phyloP scores from a whole-genome alignment of 2,113 vertebrate species.

The Verasper variegatus region DNA sequence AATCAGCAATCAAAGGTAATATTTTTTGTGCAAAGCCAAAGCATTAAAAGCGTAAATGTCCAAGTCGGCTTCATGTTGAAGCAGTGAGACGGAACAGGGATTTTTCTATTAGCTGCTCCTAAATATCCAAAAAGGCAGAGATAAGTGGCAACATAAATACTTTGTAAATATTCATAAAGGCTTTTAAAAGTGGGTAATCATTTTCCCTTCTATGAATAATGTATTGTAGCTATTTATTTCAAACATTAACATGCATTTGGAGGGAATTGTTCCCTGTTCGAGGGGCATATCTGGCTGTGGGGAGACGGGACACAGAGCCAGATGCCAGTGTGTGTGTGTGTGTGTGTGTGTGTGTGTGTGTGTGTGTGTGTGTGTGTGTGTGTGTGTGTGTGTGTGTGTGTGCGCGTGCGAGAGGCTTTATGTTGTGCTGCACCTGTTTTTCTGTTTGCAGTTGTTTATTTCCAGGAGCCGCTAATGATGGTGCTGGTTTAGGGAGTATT shows the following conservation, averaged over 20 bases:
- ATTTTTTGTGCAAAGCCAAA: slow-evolving; percentile 30
- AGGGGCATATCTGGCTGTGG: slow-evolving; percentile 57
- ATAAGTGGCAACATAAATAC: slow-evolving; percentile 63
- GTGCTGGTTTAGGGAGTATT: slow-evolving; percentile 21
- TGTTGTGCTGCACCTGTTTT: slow-evolving; percentile 17
- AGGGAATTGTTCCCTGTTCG: slow-evolving; percentile 62
- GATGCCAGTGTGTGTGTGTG: slow-evolving; percentile 15
- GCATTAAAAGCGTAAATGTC: slow-evolving; percentile 35
- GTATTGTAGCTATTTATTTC: slow-evolving; percentile 74
- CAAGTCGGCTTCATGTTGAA: slow-evolving; percentile 23
- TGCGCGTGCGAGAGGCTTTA: not conserved
- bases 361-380: no score
- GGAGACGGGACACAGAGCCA: slow-evolving; percentile 48
- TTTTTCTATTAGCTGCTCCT: slow-evolving; percentile 56
- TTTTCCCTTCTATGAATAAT: slow-evolving; percentile 80
- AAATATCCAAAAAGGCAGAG: slow-evolving; percentile 61
- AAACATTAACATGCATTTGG: slow-evolving; percentile 66
- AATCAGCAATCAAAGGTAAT: slow-evolving; percentile 52
- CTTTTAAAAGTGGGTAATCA: slow-evolving; percentile 81
- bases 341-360: not conserved
- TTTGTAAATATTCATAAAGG: slow-evolving; percentile 81
- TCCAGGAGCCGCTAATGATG: slow-evolving; percentile 18
- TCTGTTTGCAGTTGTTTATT: slow-evolving; percentile 42
- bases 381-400: not conserved
- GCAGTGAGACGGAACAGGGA: slow-evolving; percentile 30